These are phyloP conservation scores for Campoletis sonorensis DNA, from an alignment of 1,140 invertebrate species.

Conservation along the genomic window DNA sequence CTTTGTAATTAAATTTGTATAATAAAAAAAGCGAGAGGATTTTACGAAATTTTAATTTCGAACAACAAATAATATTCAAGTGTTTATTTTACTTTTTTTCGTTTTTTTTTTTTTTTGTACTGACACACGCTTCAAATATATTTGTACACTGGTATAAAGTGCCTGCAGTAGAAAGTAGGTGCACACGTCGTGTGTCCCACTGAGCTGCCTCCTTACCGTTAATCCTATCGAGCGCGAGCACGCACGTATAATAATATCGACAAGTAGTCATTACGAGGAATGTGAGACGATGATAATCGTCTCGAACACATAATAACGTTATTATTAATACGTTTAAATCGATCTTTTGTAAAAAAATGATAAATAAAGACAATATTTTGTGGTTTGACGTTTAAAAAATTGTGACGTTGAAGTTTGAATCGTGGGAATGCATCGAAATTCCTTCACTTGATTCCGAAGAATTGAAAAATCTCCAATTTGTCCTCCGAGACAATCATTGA, in stretches of 20 bases:
- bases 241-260: conserved; percentile 20
- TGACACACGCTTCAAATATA: too few relatives aligned
- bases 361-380: neutral
- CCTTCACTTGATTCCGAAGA: too few relatives aligned
- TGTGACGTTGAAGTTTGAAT: too few relatives aligned
- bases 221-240: conserved; percentile 24
- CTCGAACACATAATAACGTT: neutral
- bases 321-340: neutral
- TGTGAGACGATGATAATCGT: neutral
- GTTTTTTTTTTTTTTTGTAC: neutral
- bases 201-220: conserved; percentile 39
- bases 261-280: neutral
- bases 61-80: too few relatives aligned
- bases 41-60: too few relatives aligned
- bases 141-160: too few relatives aligned
- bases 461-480: too few relatives aligned
- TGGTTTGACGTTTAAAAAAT: neutral
- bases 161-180: conserved; percentile 34
- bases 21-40: too few relatives aligned
- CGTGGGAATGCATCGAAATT: too few relatives aligned
- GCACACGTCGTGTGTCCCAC: conserved; percentile 36
- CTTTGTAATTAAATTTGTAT: too few relatives aligned
- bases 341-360: neutral
- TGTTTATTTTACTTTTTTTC: neutral
- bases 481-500: too few relatives aligned